Evolutionary conservation across 2,888 invertebrate genomes (phyloP).

Genomic region (Orchestes rusci): DNA sequence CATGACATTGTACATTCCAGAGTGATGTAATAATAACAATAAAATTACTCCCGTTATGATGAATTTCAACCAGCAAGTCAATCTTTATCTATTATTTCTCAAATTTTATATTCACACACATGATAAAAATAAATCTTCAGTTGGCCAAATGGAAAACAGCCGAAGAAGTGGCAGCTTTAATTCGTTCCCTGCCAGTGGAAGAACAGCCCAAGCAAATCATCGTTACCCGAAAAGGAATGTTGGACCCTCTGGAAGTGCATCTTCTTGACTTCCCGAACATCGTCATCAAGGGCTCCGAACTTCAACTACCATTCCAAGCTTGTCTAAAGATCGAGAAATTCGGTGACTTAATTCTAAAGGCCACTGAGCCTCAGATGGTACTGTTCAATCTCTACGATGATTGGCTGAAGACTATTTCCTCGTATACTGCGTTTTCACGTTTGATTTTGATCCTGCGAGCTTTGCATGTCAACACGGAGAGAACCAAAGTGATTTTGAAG

Average conservation of each 20-base stretch:
- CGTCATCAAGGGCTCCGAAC: slow-evolving; percentile 98
- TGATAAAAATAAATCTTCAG: slow-evolving; percentile 38
- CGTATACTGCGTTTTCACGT: slow-evolving; percentile 95
- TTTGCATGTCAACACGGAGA: slow-evolving; percentile 96
- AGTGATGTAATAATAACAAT: no score
- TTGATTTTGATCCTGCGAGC: slow-evolving; percentile 94
- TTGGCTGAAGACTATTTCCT: slow-evolving; percentile 98
- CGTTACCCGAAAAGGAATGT: slow-evolving; percentile 99
- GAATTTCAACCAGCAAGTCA: no score
- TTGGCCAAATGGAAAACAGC: slow-evolving; percentile 99
- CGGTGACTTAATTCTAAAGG: slow-evolving; percentile 96
- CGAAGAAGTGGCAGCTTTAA: slow-evolving; percentile 98
- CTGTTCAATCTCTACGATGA: slow-evolving; percentile 98
- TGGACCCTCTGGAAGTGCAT: slow-evolving; percentile 99
- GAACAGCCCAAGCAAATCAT: slow-evolving; percentile 99
- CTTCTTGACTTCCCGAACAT: slow-evolving; percentile 99
- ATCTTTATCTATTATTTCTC: no score
- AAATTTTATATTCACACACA: no score
- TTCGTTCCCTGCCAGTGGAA: slow-evolving; percentile 97
- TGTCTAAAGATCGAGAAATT: slow-evolving; percentile 99
- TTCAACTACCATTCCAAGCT: slow-evolving; percentile 98
- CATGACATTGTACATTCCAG: no score
- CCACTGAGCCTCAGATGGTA: slow-evolving; percentile 99
- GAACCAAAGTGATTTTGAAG: slow-evolving; percentile 96
- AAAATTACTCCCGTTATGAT: no score